Evolutionary conservation across 2,113 vertebrate species (phyloP).

Genomic region (Strix aluco): DNA sequence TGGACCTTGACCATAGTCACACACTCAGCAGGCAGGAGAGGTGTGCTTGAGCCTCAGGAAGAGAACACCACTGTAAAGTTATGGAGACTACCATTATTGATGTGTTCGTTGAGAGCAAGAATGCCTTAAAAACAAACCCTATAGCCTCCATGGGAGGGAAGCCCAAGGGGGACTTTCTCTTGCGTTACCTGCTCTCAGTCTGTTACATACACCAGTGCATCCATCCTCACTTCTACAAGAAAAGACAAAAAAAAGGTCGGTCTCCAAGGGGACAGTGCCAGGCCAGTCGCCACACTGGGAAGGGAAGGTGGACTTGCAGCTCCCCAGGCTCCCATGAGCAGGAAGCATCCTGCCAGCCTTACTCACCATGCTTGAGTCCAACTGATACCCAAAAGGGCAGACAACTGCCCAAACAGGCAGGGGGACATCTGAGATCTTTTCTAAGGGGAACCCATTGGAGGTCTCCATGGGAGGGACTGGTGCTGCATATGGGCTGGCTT

Average conservation of each 20-base stretch:
- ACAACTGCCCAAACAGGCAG: neutral
- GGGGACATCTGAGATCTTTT: neutral
- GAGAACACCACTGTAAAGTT: neutral
- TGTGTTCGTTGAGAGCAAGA: neutral
- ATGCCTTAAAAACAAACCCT: neutral
- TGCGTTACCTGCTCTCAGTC: neutral
- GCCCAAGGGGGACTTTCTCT: neutral
- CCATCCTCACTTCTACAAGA: neutral
- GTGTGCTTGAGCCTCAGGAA: neutral
- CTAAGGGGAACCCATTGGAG: neutral
- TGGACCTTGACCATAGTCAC: neutral
- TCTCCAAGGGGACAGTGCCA: neutral
- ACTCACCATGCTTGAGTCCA: accelerated
- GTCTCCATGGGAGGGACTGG: neutral
- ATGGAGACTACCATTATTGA: neutral
- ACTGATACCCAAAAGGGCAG: neutral
- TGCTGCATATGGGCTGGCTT: neutral
- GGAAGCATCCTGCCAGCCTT: neutral
- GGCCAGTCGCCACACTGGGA: neutral
- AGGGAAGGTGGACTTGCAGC: neutral
- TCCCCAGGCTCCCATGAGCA: neutral
- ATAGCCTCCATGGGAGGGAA: neutral
- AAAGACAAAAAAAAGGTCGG: neutral
- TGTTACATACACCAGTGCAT: neutral
- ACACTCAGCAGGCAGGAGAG: neutral